Evolutionary conservation across 2,888 invertebrate species (phyloP).

Genomic region (Sinodicranocentrus sp.): DNA sequence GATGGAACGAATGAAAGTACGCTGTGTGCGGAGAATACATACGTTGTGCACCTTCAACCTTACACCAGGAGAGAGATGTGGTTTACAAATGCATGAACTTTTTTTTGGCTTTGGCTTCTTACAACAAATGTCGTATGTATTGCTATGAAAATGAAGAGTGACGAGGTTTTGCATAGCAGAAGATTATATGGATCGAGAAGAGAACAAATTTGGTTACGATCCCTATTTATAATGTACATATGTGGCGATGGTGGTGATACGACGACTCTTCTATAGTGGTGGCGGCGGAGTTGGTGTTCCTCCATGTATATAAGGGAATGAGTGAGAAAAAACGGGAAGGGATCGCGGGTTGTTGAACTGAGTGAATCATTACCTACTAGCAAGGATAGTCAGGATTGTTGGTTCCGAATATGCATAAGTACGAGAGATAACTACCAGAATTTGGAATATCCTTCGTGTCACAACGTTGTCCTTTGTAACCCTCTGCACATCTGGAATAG

Average conservation of each 20-base stretch:
- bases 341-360: constrained; percentile 72
- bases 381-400: constrained; percentile 76
- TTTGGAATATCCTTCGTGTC: constrained; percentile 88
- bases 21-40: too few relatives aligned
- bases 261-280: constrained; percentile 23
- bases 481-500: constrained; percentile 86
- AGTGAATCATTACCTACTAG: constrained; percentile 75
- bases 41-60: too few relatives aligned
- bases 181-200: constrained; percentile 38
- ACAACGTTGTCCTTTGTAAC: constrained; percentile 88
- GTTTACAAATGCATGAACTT: constrained; percentile 35
- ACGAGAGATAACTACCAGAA: constrained; percentile 77
- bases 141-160: constrained; percentile 35
- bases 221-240: constrained; percentile 22
- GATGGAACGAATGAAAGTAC: constrained; percentile 34
- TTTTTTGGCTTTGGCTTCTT: constrained; percentile 25
- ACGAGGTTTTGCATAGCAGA: constrained; percentile 28
- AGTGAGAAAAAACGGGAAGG: constrained; percentile 41
- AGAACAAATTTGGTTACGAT: constrained; percentile 46
- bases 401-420: constrained; percentile 76
- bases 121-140: constrained; percentile 29
- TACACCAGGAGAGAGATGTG: constrained; percentile 14
- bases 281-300: constrained; percentile 13
- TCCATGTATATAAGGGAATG: constrained; percentile 25
- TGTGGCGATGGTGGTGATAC: constrained; percentile 22